phyloP scores from a whole-genome alignment of 2,888 invertebrate species.

The Xanthostigma xanthostigma region DNA sequence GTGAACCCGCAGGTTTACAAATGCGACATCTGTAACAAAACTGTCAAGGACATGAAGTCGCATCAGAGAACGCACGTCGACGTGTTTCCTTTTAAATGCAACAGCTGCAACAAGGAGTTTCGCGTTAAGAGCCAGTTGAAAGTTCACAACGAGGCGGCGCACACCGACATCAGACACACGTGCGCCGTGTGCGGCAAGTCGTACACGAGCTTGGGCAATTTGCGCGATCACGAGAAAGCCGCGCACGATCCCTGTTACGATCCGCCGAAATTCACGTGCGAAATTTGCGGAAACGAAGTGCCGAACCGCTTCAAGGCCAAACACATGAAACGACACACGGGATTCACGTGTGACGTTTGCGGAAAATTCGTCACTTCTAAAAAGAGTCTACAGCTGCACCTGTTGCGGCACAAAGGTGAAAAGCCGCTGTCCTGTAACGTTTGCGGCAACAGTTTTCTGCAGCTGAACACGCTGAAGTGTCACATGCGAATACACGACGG shows the following conservation, averaged over 20 bases:
- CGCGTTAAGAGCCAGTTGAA: conserved; percentile 16
- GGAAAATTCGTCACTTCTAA: conserved; percentile 33
- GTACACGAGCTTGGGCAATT: conserved; percentile 7
- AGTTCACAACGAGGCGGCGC: conserved; percentile 13
- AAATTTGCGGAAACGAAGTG: conserved; percentile 21
- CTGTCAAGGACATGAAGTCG: too few species aligned
- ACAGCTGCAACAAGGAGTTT: conserved; percentile 11
- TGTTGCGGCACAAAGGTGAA: conserved; percentile 31
- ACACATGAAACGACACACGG: conserved; percentile 15
- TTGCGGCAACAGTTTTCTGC: conserved; percentile 32
- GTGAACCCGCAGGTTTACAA: too few species aligned
- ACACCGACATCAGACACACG: conserved; percentile 7
- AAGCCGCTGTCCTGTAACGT: conserved; percentile 31
- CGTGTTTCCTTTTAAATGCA: background rate
- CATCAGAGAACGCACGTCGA: background rate
- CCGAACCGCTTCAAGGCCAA: conserved; percentile 10
- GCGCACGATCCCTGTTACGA: conserved; percentile 14
- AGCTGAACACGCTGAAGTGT: conserved; percentile 28
- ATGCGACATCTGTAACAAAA: too few species aligned
- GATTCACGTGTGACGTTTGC: conserved; percentile 33
- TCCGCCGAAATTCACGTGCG: conserved; percentile 17
- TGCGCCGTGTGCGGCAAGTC: conserved; percentile 10
- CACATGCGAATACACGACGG: conserved; percentile 32
- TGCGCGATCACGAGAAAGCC: conserved; percentile 5
- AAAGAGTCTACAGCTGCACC: conserved; percentile 31